Evolutionary conservation across 1,140 invertebrate species (phyloP).

Genomic region (Drosophila equinoxialis): DNA sequence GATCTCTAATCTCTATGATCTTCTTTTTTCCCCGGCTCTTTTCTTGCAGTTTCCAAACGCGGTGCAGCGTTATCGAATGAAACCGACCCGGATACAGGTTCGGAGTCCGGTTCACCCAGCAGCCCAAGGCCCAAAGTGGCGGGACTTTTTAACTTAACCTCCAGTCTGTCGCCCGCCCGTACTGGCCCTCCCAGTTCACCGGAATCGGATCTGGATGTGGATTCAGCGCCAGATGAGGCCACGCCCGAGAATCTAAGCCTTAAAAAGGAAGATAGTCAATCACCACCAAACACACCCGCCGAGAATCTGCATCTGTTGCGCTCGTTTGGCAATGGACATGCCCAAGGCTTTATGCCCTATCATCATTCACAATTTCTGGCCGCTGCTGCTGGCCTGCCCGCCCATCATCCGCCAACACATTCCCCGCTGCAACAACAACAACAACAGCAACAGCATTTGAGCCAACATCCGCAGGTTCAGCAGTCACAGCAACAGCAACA

Average conservation of each 20-base stretch:
- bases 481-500: conserved; percentile 54
- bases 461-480: conserved; percentile 73
- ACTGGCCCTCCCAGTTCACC: conserved; percentile 83
- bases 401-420: conserved; percentile 65
- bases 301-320: conserved; percentile 76
- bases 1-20: conserved; percentile 13
- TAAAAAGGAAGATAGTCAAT: conserved; percentile 83
- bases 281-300: conserved; percentile 75
- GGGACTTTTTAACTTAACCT: conserved; percentile 73
- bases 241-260: conserved; percentile 87
- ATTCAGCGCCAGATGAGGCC: conserved; percentile 84
- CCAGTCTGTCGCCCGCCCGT: conserved; percentile 83
- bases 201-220: conserved; percentile 84
- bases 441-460: conserved; percentile 77
- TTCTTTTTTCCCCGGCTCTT: not conserved
- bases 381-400: conserved; percentile 63
- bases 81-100: conserved; percentile 82
- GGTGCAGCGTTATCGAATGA: conserved; percentile 83
- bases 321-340: conserved; percentile 67
- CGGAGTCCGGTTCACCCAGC: conserved; percentile 84
- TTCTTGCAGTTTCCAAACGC: conserved; percentile 84
- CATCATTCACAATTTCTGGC: conserved; percentile 84
- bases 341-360: conserved; percentile 83
- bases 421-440: conserved; percentile 43
- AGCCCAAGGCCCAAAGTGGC: conserved; percentile 83